These are phyloP conservation scores for Eupithecia abbreviata DNA, from an alignment of 2,888 invertebrate genomes.

Conservation along the genomic window DNA sequence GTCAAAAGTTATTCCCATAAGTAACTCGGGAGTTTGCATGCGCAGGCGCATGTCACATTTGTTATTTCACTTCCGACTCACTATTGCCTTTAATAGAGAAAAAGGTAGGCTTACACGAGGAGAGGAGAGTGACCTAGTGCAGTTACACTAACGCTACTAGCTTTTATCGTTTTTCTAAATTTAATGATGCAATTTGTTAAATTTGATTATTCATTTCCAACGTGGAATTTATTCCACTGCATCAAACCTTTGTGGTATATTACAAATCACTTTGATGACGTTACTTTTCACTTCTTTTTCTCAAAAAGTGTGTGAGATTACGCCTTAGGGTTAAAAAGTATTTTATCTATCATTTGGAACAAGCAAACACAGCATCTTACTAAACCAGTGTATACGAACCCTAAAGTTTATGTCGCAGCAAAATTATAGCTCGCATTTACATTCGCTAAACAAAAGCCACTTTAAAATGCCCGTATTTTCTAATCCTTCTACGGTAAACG, in stretches of 20 bases:
- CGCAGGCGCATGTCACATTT: conserved; percentile 46
- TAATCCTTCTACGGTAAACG: conserved; percentile 42
- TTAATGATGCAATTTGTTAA: too few relatives aligned
- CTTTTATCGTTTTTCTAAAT: too few relatives aligned
- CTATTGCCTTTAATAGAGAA: neutral
- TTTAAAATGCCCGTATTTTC: conserved; percentile 37
- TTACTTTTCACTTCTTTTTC: too few relatives aligned
- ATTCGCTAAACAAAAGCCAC: conserved; percentile 42
- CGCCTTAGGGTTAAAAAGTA: neutral
- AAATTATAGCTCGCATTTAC: conserved; percentile 45
- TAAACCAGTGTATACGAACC: neutral
- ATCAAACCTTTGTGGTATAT: too few relatives aligned
- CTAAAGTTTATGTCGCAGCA: conserved; percentile 38
- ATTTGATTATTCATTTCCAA: too few relatives aligned
- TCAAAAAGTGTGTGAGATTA: too few relatives aligned
- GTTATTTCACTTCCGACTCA: conserved; percentile 28
- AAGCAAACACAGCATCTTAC: neutral
- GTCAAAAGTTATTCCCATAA: conserved; percentile 51
- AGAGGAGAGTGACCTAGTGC: neutral
- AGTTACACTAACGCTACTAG: too few relatives aligned
- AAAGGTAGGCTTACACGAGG: neutral
- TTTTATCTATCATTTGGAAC: neutral
- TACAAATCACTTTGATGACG: too few relatives aligned
- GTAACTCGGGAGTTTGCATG: conserved; percentile 49
- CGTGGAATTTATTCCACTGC: neutral